Base-by-base conservation (phyloP, 2,113 vertebrate genomes). In the Xiphophorus couchianus region DNA sequence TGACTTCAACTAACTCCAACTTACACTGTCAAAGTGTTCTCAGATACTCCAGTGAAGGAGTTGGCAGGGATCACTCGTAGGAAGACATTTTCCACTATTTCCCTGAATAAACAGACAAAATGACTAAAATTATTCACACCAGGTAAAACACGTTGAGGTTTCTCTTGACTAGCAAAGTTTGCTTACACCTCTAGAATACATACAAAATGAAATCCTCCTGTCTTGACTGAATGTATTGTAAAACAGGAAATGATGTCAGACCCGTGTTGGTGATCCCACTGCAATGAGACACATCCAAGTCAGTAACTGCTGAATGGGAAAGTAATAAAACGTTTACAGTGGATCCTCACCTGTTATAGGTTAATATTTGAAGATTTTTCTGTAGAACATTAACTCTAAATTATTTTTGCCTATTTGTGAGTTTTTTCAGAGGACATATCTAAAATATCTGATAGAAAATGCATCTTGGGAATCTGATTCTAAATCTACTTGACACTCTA, bases 231-330 rank as follows among this genome's bases (percentile, higher is more conserved):
- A 97, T 94, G 83, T 94, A 89, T 65, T 91, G 95, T 69, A 97
- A 86, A 10, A 89, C 94, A 71, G 97, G 97, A 81, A 97, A 96
- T 58, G 90, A 73, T 74, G 79, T 90, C 73, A 97, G 96, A 66
- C 96, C 96, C 10, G 96, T 97, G 90, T 97, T 97, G 86, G 94
- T 95, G 93, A 97, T 96, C 67, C 96, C 97, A 54, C 97, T 97
- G 88, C 28, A 89, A 81, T 29, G 81, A 66, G 87, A 64, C 5
- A 85, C 71, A 74, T 19, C 10, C 58, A 25, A 54, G 35, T 73
- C 62, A 84, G 29, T 7, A 74, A 66, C 35, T 29, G 22, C 39
- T n/a, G 65, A 30, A 54, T 1, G 65, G 2, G 30, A 65, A 19
- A 44, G 13, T 22, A 31, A n/a, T 65, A 13, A 31, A 9, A 51